Conservation (phyloP, 64 coral and sea anemone genomes). For the Cladopsammia gracilis region DNA sequence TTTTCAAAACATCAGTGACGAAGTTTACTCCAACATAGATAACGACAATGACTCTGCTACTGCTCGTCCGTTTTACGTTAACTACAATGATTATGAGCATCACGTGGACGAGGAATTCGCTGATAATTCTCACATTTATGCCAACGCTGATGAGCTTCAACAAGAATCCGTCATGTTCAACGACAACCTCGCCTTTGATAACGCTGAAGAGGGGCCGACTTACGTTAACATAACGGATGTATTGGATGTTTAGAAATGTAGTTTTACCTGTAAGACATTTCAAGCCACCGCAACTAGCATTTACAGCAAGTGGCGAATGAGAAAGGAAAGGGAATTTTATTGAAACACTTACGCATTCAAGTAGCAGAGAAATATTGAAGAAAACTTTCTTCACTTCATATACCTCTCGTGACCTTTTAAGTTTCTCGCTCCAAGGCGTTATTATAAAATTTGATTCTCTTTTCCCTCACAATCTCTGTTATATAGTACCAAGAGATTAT, state of each 20-base stretch:
- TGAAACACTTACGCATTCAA: too few relatives aligned
- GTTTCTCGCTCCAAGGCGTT: too few relatives aligned
- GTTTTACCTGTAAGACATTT: too few relatives aligned
- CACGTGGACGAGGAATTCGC: background rate
- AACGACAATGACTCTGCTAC: background rate
- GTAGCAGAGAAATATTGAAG: too few relatives aligned
- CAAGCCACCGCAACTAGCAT: too few relatives aligned
- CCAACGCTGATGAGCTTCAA: background rate
- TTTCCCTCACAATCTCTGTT: too few relatives aligned
- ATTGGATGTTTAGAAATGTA: background rate
- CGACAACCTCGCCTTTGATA: background rate
- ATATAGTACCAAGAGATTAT: too few relatives aligned
- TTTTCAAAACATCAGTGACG: background rate
- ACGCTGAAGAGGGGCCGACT: background rate
- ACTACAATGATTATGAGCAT: background rate
- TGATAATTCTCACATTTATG: background rate
- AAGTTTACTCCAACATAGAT: conserved; percentile 7
- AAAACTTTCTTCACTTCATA: too few relatives aligned
- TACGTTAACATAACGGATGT: background rate
- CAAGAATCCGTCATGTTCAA: background rate
- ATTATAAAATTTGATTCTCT: too few relatives aligned
- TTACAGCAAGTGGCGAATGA: too few relatives aligned
- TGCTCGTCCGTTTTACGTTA: background rate
- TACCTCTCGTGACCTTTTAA: too few relatives aligned
- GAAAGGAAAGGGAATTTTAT: too few relatives aligned